Percentiles rank a stretch among this genome's conserved stretches.
phyloP scores from a whole-genome alignment of 2,888 invertebrate genomes.

The Torymus auratus region DNA sequence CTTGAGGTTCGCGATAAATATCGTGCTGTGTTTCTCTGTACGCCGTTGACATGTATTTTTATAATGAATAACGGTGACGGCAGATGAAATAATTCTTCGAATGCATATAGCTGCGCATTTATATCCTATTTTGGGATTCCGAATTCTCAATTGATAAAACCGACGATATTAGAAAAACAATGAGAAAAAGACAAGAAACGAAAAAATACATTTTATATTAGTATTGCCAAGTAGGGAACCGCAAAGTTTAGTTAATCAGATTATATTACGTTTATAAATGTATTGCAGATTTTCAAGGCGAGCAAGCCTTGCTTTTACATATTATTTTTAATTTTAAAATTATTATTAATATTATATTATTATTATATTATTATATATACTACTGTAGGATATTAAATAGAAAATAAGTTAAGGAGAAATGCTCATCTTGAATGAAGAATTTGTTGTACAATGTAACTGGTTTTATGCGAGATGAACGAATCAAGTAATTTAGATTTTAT shows the following conservation, averaged over 20 bases:
- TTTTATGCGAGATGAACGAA: constrained; percentile 59
- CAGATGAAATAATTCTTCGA: constrained; percentile 52
- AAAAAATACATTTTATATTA: constrained; percentile 55
- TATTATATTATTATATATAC: constrained; percentile 50
- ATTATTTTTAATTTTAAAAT: constrained; percentile 48
- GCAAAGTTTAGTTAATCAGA: constrained; percentile 59
- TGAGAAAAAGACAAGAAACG: constrained; percentile 47
- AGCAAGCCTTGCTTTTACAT: constrained; percentile 54
- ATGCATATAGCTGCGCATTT: constrained; percentile 60
- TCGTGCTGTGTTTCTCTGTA: constrained; percentile 60
- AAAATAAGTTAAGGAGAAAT: constrained; percentile 52
- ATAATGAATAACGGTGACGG: constrained; percentile 57
- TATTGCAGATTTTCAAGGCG: constrained; percentile 56
- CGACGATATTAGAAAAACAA: constrained; percentile 48
- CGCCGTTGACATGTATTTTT: constrained; percentile 63
- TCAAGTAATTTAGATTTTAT: constrained; percentile 60
- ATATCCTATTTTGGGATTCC: constrained; percentile 58
- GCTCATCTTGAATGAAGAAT: constrained; percentile 54
- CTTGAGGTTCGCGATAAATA: constrained; percentile 54
- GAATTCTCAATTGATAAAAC: constrained; percentile 55
- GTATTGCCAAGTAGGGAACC: constrained; percentile 57
- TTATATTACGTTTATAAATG: constrained; percentile 60
- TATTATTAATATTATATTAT: constrained; percentile 41
- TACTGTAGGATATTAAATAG: constrained; percentile 55
- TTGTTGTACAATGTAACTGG: constrained; percentile 58